A percentile compares a stretch with the other conserved stretches of the same genome.
phyloP scores from a whole-genome alignment of 2,888 invertebrate genomes.

The Oligia strigilis region DNA sequence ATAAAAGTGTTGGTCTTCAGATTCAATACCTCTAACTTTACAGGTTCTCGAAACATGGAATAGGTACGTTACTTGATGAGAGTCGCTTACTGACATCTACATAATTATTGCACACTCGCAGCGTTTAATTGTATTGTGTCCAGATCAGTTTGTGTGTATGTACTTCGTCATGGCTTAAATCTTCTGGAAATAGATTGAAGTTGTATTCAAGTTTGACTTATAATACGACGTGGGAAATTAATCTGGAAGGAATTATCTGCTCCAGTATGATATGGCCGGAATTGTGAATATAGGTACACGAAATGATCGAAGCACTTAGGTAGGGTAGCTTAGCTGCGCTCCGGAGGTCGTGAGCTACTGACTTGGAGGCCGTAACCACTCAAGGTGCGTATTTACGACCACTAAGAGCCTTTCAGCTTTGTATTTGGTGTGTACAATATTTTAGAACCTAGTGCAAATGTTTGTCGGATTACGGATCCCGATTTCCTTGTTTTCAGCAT shows the following conservation, averaged over 20 bases:
- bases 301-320: too few species aligned
- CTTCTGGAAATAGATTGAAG: neutral
- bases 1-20: neutral
- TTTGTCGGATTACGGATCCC: too few species aligned
- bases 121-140: neutral
- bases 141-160: neutral
- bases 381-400: neutral
- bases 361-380: too few species aligned
- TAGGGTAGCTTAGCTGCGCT: too few species aligned
- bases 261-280: too few species aligned
- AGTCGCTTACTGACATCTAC: neutral
- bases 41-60: neutral
- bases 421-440: neutral
- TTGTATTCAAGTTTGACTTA: neutral
- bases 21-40: neutral
- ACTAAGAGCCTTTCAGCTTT: neutral
- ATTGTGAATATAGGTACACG: too few species aligned
- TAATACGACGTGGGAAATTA: too few species aligned
- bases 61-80: neutral
- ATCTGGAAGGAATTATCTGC: too few species aligned
- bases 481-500: too few species aligned
- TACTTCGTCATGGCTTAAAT: neutral
- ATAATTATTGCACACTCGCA: neutral
- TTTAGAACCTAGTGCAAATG: neutral
- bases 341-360: too few species aligned